Evolutionary conservation across 2,888 invertebrate genomes (phyloP), one percentile per base, ranked within the genome.

Genomic region (Brachylomia viminalis): DNA sequence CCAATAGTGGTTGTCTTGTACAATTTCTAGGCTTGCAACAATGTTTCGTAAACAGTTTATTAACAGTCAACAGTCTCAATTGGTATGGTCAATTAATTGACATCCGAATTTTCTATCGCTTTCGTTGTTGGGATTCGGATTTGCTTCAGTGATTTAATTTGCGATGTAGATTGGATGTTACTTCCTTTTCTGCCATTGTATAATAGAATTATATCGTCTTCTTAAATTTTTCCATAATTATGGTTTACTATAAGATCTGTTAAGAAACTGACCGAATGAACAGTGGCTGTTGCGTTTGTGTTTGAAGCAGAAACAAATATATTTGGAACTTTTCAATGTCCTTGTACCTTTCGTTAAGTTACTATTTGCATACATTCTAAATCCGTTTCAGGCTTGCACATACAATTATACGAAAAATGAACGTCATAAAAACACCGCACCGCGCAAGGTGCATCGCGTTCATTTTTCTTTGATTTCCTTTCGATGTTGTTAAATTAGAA

Each of bases 1-100:
- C 92, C 90, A 92, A 90, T 90, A 90, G 90, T 92, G 89, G 92
- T 92, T 89, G 90, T 91, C 92, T 92, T 92, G 92, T 92, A 94
- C 95, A 95, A 94, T 95, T 95, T 95, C 94, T 95, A 93, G 90
- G 90, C 92, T 95, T 96, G 92, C 95, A 93, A 94, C 93, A 95
- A 90, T 86, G 91, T 96, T 95, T 95, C 95, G 94, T 91, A 95
- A 96, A 92, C 89, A 77, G 83, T 83, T 85, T 91, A 91, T 89
- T 89, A 72, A 66, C 65, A 42, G 65, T 80, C 62, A 58, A 68
- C n/a, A 65, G 89, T 91, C 88, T 93, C 92, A 88, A 87, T 87
- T 90, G 87, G 84, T 88, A 89, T 87, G 88, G 87, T 84, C 86
- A 87, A 87, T 88, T 87, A 83, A 85, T 84, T 90, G 79, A 79